Evolutionary conservation across 2,888 invertebrate species (phyloP).

Genomic region (Andrena fulva): DNA sequence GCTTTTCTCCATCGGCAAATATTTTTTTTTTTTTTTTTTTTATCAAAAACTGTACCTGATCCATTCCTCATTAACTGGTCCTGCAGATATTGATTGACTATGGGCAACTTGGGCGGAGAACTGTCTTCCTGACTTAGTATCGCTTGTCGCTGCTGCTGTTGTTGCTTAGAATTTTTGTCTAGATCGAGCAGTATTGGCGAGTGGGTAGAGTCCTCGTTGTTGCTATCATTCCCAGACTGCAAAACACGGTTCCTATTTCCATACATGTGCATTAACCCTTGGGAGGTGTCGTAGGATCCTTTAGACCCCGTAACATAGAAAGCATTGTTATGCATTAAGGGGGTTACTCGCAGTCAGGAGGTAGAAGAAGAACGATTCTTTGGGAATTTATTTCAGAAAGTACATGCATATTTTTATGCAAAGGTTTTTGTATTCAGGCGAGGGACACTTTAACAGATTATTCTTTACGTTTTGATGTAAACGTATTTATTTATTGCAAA

Average conservation of each 20-base stretch:
- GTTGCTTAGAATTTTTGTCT: slow-evolving; percentile 82
- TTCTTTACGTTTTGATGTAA: too few relatives aligned
- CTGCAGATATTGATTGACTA: slow-evolving; percentile 61
- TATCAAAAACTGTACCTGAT: slow-evolving; percentile 39
- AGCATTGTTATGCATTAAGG: too few relatives aligned
- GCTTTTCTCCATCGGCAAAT: too few relatives aligned
- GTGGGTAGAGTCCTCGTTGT: slow-evolving; percentile 76
- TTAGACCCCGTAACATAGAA: not conserved
- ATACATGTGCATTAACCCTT: not conserved
- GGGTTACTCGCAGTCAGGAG: too few relatives aligned
- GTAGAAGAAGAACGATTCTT: too few relatives aligned
- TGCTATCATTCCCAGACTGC: slow-evolving; percentile 80
- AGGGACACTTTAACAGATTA: too few relatives aligned
- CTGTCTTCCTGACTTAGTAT: slow-evolving; percentile 47
- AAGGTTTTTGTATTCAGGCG: too few relatives aligned
- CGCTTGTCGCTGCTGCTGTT: slow-evolving; percentile 66
- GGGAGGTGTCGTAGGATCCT: not conserved
- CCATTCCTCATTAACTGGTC: slow-evolving; percentile 56
- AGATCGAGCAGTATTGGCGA: slow-evolving; percentile 82
- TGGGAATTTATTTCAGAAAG: too few relatives aligned
- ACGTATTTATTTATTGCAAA: too few relatives aligned
- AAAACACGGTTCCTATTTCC: slow-evolving; percentile 26
- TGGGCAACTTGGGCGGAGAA: slow-evolving; percentile 31
- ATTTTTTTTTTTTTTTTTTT: not conserved
- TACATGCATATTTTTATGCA: too few relatives aligned